Evolutionary conservation across 2,113 vertebrate species (phyloP).

Genomic region (Camelus bactrianus): DNA sequence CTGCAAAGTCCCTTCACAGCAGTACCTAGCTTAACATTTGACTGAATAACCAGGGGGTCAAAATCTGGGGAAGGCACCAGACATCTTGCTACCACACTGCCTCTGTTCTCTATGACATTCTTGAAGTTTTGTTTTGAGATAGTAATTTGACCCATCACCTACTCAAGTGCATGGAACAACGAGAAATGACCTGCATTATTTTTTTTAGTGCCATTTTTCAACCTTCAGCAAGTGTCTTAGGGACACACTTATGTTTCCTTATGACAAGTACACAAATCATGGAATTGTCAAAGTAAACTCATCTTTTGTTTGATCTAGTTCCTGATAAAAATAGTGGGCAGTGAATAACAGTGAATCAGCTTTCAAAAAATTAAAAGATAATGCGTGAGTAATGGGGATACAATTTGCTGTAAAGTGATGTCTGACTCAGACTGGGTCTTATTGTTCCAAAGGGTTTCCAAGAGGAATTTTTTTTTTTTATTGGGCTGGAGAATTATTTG

Average conservation of each 20-base stretch:
- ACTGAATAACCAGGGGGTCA: not conserved
- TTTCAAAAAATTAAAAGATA: slow-evolving; percentile 31
- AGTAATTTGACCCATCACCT: not conserved
- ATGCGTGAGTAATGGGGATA: not conserved
- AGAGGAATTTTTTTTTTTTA: not conserved
- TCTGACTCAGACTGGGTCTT: not conserved
- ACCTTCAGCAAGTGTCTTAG: not conserved
- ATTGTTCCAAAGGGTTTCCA: not conserved
- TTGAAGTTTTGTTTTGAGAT: slow-evolving; percentile 21
- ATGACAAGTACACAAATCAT: not conserved
- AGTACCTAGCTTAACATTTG: not conserved
- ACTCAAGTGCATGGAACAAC: not conserved
- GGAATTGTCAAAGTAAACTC: slow-evolving; percentile 33
- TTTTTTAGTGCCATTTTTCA: slow-evolving; percentile 35
- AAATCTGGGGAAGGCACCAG: not conserved
- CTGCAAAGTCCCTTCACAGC: not conserved
- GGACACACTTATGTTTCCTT: not conserved
- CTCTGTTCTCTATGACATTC: not conserved
- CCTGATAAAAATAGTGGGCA: not conserved
- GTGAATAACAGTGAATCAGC: not conserved
- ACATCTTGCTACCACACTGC: not conserved
- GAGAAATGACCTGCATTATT: not conserved
- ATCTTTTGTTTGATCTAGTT: not conserved
- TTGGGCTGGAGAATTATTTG: not conserved
- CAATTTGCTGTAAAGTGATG: not conserved